Percentiles rank a stretch among this genome's conserved stretches.
Conservation (phyloP, 2,888 invertebrate genomes). For the Vandiemenella viatica region DNA sequence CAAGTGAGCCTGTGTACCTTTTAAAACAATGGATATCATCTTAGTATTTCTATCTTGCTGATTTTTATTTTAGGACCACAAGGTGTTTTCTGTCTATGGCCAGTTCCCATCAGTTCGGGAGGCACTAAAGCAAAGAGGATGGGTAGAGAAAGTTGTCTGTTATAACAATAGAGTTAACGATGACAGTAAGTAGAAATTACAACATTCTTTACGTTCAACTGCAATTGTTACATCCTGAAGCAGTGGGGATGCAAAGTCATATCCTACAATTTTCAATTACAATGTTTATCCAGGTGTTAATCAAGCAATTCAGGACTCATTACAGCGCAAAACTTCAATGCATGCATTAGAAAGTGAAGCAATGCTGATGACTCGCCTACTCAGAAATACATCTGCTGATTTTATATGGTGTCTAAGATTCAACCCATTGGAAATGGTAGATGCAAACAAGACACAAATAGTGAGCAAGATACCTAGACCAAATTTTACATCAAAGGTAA, state of each 20-base stretch:
- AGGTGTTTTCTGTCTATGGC: slow-evolving; percentile 22
- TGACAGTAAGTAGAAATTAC: too few relatives aligned
- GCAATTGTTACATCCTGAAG: not conserved
- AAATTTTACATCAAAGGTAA: slow-evolving; percentile 81
- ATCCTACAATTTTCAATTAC: not conserved
- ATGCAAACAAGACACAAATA: slow-evolving; percentile 46
- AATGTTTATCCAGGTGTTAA: too few relatives aligned
- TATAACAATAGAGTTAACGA: too few relatives aligned
- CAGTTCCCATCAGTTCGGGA: slow-evolving; percentile 36
- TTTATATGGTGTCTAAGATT: slow-evolving; percentile 82
- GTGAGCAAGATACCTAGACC: slow-evolving; percentile 73
- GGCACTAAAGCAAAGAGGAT: slow-evolving; percentile 49
- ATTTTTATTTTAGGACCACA: slow-evolving; percentile 20
- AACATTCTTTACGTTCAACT: not conserved
- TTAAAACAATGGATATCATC: too few relatives aligned
- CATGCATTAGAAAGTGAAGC: slow-evolving; percentile 34
- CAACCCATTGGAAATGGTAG: slow-evolving; percentile 61
- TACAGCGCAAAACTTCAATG: not conserved
- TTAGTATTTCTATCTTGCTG: too few relatives aligned
- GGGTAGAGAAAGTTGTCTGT: slow-evolving; percentile 50
- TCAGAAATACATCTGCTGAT: slow-evolving; percentile 65
- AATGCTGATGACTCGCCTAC: slow-evolving; percentile 55
- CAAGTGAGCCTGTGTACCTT: too few relatives aligned
- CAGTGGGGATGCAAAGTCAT: not conserved
- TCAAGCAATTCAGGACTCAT: not conserved